These are phyloP conservation scores for Sarcophaga bullata DNA, from an alignment of 1,140 invertebrate genomes.

Conservation along the genomic window DNA sequence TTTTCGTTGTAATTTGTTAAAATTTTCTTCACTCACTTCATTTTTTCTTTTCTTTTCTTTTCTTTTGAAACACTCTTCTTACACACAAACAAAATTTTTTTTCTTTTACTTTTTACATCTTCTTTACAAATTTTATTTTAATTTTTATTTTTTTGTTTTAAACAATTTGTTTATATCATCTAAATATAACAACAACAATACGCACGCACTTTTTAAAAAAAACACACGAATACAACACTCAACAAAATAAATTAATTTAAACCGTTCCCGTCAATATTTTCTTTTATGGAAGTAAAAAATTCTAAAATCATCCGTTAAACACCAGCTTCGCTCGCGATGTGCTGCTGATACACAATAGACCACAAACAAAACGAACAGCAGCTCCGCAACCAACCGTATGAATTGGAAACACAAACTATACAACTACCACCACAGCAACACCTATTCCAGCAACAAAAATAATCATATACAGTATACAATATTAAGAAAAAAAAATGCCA, in stretches of 20 bases:
- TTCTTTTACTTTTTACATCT: too few relatives aligned
- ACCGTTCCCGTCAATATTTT: background rate
- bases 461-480: too few relatives aligned
- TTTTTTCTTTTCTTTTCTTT: background rate
- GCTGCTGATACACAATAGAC: conserved; percentile 7
- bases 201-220: too few relatives aligned
- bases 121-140: too few relatives aligned
- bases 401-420: background rate
- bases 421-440: too few relatives aligned
- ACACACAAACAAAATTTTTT: background rate
- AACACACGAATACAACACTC: too few relatives aligned
- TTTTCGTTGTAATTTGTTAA: background rate
- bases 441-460: too few relatives aligned
- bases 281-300: background rate
- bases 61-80: background rate
- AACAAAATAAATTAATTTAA: background rate
- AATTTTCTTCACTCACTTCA: background rate
- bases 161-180: too few relatives aligned
- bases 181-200: too few relatives aligned
- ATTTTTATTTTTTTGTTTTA: too few relatives aligned
- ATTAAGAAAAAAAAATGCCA: too few relatives aligned
- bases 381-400: background rate
- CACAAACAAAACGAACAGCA: background rate
- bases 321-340: background rate
- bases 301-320: background rate